These are phyloP conservation scores for Holacanthus passer DNA, from an alignment of 2,113 vertebrate species.

Conservation along the genomic window DNA sequence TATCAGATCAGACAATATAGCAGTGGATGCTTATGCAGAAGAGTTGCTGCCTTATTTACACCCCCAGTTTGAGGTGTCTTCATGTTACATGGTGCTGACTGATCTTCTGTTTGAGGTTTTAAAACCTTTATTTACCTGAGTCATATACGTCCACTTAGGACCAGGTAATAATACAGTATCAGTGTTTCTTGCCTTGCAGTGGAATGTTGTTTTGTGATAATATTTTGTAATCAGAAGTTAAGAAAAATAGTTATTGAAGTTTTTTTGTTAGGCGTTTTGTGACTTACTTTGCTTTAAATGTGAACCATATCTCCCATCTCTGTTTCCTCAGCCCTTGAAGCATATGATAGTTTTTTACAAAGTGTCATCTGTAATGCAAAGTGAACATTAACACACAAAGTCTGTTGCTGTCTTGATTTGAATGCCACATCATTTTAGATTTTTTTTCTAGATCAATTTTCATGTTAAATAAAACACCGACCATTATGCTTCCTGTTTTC, in stretches of 20 bases:
- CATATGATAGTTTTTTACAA: neutral
- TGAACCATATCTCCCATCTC: neutral
- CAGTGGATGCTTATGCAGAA: neutral
- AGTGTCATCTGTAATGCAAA: neutral
- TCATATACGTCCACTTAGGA: neutral
- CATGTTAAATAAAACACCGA: too few relatives aligned
- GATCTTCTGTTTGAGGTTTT: neutral
- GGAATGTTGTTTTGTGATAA: neutral
- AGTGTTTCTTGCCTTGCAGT: neutral
- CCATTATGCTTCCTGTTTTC: slow-evolving; percentile 32
- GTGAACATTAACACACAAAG: neutral
- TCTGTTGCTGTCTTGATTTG: neutral
- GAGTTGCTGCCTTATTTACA: neutral
- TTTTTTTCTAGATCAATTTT: too few relatives aligned
- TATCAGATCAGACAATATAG: slow-evolving; percentile 30
- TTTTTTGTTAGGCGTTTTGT: neutral
- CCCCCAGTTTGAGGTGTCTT: neutral
- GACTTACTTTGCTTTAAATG: neutral
- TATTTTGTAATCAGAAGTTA: neutral
- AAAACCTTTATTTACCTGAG: neutral
- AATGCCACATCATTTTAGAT: too few relatives aligned
- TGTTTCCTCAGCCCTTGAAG: neutral
- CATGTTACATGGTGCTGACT: slow-evolving; percentile 15
- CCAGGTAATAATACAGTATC: neutral
- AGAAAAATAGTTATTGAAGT: neutral